These are phyloP conservation scores for Tachystola acroxantha DNA, from an alignment of 2,888 invertebrate species.

Conservation along the genomic window DNA sequence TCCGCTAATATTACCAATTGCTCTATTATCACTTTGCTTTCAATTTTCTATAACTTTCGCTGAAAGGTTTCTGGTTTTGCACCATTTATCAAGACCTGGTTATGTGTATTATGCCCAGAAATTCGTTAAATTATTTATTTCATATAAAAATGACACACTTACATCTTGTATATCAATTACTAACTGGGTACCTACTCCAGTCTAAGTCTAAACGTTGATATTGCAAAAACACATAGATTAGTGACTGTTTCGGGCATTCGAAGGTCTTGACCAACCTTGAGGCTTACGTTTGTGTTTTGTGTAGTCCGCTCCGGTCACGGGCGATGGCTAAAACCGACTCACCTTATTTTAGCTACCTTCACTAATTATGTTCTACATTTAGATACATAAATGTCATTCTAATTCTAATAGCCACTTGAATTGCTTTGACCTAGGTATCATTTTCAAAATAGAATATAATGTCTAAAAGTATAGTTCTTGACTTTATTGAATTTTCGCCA, in stretches of 20 bases:
- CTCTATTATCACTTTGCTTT: conserved; percentile 29
- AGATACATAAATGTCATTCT: conserved; percentile 15
- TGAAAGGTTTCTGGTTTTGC: no score
- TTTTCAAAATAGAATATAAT: no score
- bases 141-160: no score
- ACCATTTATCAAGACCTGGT: no score
- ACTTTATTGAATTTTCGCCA: no score
- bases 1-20: conserved; percentile 26
- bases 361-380: conserved; percentile 22
- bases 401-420: conserved; percentile 14
- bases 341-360: conserved; percentile 32
- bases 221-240: conserved; percentile 5
- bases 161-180: no score
- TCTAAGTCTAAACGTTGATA: not conserved
- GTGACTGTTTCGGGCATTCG: conserved; percentile 12
- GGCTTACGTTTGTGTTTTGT: conserved; percentile 28
- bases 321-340: conserved; percentile 28
- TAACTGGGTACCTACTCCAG: no score
- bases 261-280: conserved; percentile 31
- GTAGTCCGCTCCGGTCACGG: conserved; percentile 34
- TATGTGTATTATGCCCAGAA: no score
- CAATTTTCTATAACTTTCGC: conserved; percentile 20
- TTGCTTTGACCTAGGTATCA: not conserved
- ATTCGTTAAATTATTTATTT: no score
- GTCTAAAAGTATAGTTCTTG: no score